Percentiles rank a stretch among this genome's conserved stretches.
Conservation (phyloP, 37 sponge, comb jelly and placozoan genomes). For the Oopsacas minuta region DNA sequence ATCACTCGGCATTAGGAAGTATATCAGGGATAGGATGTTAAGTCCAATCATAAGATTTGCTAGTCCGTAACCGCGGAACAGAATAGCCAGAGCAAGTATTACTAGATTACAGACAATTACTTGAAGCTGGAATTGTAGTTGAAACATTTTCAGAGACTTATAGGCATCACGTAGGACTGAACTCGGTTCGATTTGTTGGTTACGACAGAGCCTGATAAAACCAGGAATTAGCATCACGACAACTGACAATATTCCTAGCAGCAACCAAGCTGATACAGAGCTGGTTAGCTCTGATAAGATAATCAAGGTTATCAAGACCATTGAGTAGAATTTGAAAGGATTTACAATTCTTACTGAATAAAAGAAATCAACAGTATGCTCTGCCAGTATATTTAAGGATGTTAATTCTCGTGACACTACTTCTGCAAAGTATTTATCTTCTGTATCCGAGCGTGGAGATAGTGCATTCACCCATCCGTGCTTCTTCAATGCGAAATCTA, state of each 20-base stretch:
- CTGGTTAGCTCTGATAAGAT: neutral
- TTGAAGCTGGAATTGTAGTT: neutral
- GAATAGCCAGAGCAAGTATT: neutral
- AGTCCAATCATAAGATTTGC: neutral
- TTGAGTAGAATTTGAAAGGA: constrained; percentile 8
- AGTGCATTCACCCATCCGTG: neutral
- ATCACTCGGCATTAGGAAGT: neutral
- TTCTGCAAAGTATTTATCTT: neutral
- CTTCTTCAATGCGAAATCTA: neutral
- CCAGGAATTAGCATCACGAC: neutral
- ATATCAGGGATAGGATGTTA: neutral
- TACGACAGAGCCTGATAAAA: neutral
- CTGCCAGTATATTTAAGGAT: neutral
- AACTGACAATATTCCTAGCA: neutral
- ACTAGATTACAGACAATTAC: neutral
- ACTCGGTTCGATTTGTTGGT: neutral
- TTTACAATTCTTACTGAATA: neutral
- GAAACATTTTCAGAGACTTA: neutral
- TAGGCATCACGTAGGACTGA: neutral
- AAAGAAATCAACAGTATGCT: neutral
- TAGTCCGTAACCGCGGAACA: constrained; percentile 4
- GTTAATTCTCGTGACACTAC: neutral
- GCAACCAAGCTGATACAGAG: neutral
- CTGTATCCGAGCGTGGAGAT: neutral
- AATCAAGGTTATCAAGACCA: neutral